phyloP scores from a whole-genome alignment of 2,113 vertebrate species.

The Rhinichthys klamathensis region DNA sequence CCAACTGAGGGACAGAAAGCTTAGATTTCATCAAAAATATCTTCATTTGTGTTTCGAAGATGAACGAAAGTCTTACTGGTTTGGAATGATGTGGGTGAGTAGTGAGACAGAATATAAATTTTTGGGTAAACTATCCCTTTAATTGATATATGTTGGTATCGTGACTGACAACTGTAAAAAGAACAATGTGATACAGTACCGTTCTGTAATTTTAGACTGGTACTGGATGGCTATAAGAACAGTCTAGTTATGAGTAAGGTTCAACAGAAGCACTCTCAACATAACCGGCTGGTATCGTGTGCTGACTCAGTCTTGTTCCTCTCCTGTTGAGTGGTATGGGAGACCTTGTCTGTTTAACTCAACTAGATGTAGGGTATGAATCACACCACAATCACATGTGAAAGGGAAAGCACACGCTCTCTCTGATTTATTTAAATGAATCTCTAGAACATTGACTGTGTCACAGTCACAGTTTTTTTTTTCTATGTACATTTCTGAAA shows the following conservation, averaged over 20 bases:
- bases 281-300: conserved; percentile 13
- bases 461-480: too few species aligned
- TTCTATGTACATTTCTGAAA: too few species aligned
- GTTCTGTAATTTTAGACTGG: not conserved
- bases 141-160: too few species aligned
- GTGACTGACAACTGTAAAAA: not conserved
- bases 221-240: not conserved
- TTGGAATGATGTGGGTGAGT: too few species aligned
- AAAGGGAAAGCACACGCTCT: conserved; percentile 9
- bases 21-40: too few species aligned
- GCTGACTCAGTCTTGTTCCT: conserved; percentile 27
- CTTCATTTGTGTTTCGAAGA: too few species aligned
- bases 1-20: too few species aligned
- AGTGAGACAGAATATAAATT: too few species aligned
- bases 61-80: too few species aligned
- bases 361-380: conserved; percentile 11
- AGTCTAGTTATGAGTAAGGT: not conserved
- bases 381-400: conserved; percentile 6
- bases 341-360: conserved; percentile 25
- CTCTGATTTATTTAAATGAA: conserved; percentile 24
- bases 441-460: not conserved
- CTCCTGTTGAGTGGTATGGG: conserved; percentile 24
- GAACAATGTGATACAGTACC: not conserved
- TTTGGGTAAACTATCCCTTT: too few species aligned
- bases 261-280: not conserved